Evolutionary conservation across 2,797 vertebrate genomes (phyloP).

Genomic region (Acanthiza pusilla): DNA sequence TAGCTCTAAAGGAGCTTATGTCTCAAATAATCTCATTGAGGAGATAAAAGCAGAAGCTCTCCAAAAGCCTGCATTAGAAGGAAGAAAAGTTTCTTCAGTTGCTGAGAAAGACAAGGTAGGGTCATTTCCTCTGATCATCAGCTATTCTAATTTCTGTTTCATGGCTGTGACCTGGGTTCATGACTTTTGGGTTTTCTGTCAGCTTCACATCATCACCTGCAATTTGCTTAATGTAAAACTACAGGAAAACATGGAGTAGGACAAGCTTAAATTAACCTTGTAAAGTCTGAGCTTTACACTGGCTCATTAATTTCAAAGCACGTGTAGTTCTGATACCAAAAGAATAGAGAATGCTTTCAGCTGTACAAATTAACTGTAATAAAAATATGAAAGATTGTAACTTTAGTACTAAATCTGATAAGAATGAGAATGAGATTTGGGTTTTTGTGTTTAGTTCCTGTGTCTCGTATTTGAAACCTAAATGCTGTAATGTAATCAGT

Average conservation of each 20-base stretch:
- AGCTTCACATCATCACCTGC: slow-evolving; percentile 25
- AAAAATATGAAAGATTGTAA: background rate
- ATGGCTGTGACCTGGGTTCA: background rate
- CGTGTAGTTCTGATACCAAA: background rate
- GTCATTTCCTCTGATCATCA: slow-evolving; percentile 19
- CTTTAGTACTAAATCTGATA: background rate
- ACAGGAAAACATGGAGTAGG: background rate
- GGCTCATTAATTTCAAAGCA: slow-evolving; percentile 41
- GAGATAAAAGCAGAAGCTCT: background rate
- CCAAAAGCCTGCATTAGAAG: background rate
- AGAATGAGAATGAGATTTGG: background rate
- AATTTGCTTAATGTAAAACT: slow-evolving; percentile 50
- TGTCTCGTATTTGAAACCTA: background rate
- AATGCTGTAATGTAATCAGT: background rate
- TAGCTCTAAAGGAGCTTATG: background rate
- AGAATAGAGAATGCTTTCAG: background rate
- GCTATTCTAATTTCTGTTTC: background rate
- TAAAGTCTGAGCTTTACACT: background rate
- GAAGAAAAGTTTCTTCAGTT: background rate
- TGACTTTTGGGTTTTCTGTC: background rate
- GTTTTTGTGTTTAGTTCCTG: background rate
- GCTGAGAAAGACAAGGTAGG: background rate
- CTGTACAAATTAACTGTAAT: background rate
- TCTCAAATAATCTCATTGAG: background rate
- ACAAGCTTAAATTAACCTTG: slow-evolving; percentile 43